These are phyloP conservation scores for Forficula auricularia DNA, from an alignment of 1,140 invertebrate species.

Conservation along the genomic window DNA sequence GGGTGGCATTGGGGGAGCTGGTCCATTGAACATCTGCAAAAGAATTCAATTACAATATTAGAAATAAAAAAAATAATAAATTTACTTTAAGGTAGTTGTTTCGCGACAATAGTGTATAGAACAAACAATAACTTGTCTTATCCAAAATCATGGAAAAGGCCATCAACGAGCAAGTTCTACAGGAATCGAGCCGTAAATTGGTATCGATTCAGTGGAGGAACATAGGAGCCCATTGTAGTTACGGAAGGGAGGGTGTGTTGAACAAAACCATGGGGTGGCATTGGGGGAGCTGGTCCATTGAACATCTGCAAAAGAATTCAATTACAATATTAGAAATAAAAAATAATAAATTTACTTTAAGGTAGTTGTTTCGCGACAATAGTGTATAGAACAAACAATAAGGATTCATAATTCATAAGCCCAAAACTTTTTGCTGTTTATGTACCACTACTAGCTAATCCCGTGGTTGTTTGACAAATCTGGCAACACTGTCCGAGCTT, in stretches of 20 bases:
- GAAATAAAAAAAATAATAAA: neutral
- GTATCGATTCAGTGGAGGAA: too few species aligned
- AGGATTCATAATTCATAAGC: too few species aligned
- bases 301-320: constrained; percentile 18
- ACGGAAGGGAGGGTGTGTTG: too few species aligned
- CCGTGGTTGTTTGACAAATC: too few species aligned
- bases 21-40: constrained; percentile 24
- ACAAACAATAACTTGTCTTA: too few species aligned
- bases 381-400: neutral
- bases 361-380: neutral
- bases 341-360: constrained; percentile 1
- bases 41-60: neutral
- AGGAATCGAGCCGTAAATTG: too few species aligned
- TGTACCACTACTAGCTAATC: too few species aligned
- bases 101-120: neutral
- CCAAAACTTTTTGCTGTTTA: too few species aligned
- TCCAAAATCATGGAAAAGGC: too few species aligned
- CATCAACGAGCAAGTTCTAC: too few species aligned
- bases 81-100: neutral
- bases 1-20: constrained; percentile 19
- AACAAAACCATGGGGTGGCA: constrained; percentile 17
- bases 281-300: constrained; percentile 24
- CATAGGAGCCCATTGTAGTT: too few species aligned
- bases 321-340: neutral
- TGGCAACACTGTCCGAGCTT: too few species aligned